A percentile compares a stretch with the other conserved stretches of the same genome.
Evolutionary conservation across 2,888 invertebrate genomes (phyloP).

Genomic region (Drosophila sordidula): DNA sequence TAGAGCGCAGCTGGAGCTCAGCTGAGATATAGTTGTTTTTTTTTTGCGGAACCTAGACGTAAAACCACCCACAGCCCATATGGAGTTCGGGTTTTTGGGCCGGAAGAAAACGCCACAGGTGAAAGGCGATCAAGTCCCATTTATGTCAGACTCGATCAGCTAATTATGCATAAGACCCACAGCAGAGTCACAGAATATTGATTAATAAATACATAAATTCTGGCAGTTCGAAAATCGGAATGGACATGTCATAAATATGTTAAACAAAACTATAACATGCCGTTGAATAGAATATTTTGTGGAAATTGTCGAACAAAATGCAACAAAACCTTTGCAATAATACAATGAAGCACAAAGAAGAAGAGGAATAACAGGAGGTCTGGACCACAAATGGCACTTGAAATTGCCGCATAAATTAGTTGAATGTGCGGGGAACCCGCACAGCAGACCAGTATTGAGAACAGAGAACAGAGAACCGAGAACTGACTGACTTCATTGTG

Average conservation of each 20-base stretch:
- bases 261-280: constrained; percentile 74
- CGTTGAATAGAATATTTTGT: constrained; percentile 39
- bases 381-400: constrained; percentile 79
- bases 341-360: constrained; percentile 23
- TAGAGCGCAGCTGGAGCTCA: constrained; percentile 33
- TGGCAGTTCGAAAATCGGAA: constrained; percentile 24
- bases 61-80: constrained; percentile 58
- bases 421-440: constrained; percentile 59
- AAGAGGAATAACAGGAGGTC: constrained; percentile 45
- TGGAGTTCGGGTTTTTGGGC: constrained; percentile 19
- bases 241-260: constrained; percentile 73
- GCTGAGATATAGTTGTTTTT: constrained; percentile 23
- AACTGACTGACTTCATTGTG: constrained; percentile 75
- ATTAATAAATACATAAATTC: constrained; percentile 65
- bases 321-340: constrained; percentile 69
- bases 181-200: constrained; percentile 52
- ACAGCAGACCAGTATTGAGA: constrained; percentile 22
- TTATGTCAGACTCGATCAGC: constrained; percentile 47
- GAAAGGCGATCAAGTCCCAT: constrained; percentile 39
- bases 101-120: constrained; percentile 53
- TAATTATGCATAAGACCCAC: constrained; percentile 73
- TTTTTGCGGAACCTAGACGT: constrained; percentile 30
- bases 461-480: constrained; percentile 18
- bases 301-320: constrained; percentile 62
- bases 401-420: constrained; percentile 75